Base-by-base conservation (phyloP, 2,888 invertebrate species). In the Listrodromus nycthemerus region DNA sequence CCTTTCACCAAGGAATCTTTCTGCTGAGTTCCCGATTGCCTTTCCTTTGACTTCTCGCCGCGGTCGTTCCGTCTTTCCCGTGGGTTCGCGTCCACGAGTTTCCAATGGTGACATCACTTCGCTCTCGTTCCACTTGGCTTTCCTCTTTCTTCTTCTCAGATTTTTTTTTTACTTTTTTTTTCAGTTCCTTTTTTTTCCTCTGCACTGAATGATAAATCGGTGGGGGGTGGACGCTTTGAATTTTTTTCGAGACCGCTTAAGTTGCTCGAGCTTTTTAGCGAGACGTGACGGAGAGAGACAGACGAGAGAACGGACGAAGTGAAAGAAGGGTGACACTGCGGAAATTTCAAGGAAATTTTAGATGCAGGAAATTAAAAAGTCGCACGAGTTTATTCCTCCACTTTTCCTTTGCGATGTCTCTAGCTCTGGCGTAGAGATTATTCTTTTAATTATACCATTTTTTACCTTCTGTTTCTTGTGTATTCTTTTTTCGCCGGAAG, bases 301-400 rank as follows among this genome's bases (percentile, higher is more conserved):
- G 21, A 45, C 8, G 61, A 48, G 13, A 45, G 30, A 45, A 52
- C 2, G 33, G 13, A 21, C 19, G 33, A 52, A 75, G 50, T 16
- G 33, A 21, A 33, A 45, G 66, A 79, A 16, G n/a, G 67, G 21
- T 58, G 45, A 61, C 45, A 73, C 48, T 65, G 16, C 5, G 24
- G 50, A 63, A 77, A 73, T 58, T 76, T 55, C 63, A 48, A 27
- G 58, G 37, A 65, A 77, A 77, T 74, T 63, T 48, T 48, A 81
- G 50, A 73, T 55, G 63, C 61, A 84, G 84, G 78, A 81, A 84
- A 81, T 84, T 81, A 84, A 75, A 81, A 75, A 81, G 71, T 73
- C 30, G 37, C 71, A 66, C 13, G 37, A 61, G 41, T 48, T 69
- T 61, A 45, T 63, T 69, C 45, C 55, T 41, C 50, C 24, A 16